A percentile compares a stretch with the other conserved stretches of the same genome.
These are phyloP conservation scores for Myotis findleyi DNA, from an alignment of 2,797 vertebrate species.

Conservation along the genomic window DNA sequence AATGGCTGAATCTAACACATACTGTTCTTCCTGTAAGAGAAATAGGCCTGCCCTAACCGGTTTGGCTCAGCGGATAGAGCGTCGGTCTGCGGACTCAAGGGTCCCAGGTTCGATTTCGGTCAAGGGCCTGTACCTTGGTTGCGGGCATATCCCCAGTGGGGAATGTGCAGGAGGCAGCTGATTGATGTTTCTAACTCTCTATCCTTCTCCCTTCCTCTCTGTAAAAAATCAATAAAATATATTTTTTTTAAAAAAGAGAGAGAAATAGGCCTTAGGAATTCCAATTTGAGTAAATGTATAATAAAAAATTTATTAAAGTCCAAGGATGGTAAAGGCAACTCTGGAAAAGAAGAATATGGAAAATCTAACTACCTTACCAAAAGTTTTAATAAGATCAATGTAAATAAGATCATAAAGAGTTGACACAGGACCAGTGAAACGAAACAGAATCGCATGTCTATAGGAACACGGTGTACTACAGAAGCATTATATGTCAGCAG, in stretches of 20 bases:
- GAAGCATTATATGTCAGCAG: not conserved
- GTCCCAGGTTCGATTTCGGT: too few species aligned
- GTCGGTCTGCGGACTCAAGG: too few species aligned
- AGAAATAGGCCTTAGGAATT: conserved; percentile 1
- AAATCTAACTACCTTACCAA: not conserved
- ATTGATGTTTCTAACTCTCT: too few species aligned
- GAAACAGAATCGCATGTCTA: not conserved
- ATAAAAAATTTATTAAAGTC: conserved; percentile 39
- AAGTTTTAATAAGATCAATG: not conserved
- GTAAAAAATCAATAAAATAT: too few species aligned
- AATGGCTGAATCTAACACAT: not conserved
- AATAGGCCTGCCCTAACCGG: not conserved
- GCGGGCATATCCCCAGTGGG: too few species aligned
- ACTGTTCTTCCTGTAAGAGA: not conserved
- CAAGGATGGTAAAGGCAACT: not conserved
- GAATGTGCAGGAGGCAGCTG: too few species aligned
- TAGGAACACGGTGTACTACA: not conserved
- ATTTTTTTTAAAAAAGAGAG: not conserved
- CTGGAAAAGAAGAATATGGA: not conserved
- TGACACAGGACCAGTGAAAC: not conserved
- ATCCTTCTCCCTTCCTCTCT: too few species aligned
- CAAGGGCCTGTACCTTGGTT: too few species aligned
- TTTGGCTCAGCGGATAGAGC: too few species aligned
- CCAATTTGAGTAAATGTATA: conserved; percentile 1
- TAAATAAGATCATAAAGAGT: not conserved